These are phyloP conservation scores for Drosophila mayaguana DNA, from an alignment of 2,888 invertebrate genomes.

Conservation along the genomic window DNA sequence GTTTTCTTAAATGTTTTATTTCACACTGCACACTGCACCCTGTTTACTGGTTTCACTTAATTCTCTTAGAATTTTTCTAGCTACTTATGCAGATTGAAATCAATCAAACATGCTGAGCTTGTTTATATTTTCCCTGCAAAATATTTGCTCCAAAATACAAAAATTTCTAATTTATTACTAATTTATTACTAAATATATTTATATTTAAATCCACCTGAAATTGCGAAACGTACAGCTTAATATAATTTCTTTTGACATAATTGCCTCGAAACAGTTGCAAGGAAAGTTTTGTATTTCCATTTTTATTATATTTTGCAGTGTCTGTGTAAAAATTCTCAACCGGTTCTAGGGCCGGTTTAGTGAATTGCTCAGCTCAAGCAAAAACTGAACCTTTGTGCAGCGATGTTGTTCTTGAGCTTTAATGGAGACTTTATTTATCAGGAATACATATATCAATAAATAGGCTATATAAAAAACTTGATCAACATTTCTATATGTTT, in stretches of 20 bases:
- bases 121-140: neutral
- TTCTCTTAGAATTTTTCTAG: neutral
- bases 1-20: neutral
- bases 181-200: neutral
- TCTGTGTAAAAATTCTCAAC: conserved; percentile 31
- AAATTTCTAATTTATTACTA: no score
- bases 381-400: conserved; percentile 12
- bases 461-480: neutral
- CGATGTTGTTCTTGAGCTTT: neutral
- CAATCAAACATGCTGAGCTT: neutral
- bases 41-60: neutral
- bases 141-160: neutral
- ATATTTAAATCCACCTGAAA: neutral
- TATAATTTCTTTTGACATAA: neutral
- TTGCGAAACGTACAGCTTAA: neutral
- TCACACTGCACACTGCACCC: neutral
- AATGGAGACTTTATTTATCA: neutral
- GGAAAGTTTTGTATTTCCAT: neutral
- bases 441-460: neutral
- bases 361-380: neutral
- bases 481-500: neutral
- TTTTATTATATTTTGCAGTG: conserved; percentile 9
- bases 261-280: neutral
- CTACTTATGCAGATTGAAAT: neutral
- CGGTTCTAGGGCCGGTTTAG: conserved; percentile 48